These are phyloP conservation scores for Drosophila bocki DNA, from an alignment of 1,140 invertebrate genomes.

Conservation along the genomic window DNA sequence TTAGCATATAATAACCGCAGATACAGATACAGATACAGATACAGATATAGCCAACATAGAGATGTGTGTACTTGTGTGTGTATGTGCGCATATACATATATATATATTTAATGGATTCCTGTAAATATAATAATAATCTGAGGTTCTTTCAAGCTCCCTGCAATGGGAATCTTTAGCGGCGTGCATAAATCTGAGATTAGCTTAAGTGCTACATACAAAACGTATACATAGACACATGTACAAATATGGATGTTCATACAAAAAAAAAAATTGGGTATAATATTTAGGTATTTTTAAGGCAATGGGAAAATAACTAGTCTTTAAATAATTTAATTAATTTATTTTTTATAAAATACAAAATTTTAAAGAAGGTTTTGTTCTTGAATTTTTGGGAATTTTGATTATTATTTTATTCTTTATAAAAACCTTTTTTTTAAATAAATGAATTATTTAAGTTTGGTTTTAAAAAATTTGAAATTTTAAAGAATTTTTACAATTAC, in stretches of 20 bases:
- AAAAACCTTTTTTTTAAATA: no score
- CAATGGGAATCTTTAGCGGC: slow-evolving; percentile 19
- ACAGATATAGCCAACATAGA: slow-evolving; percentile 17
- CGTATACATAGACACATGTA: slow-evolving; percentile 10
- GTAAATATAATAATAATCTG: slow-evolving; percentile 60
- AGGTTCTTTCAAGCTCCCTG: slow-evolving; percentile 6
- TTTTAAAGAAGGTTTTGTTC: not conserved
- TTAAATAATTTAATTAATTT: not conserved
- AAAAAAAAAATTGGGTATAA: slow-evolving; percentile 21
- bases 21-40: slow-evolving; percentile 1
- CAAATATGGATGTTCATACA: slow-evolving; percentile 15
- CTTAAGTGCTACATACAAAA: slow-evolving; percentile 57
- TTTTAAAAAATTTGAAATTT: not conserved
- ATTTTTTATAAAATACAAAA: not conserved
- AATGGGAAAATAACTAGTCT: not conserved
- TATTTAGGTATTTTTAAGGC: not conserved
- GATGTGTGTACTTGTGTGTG: not conserved
- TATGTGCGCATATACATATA: slow-evolving; percentile 20
- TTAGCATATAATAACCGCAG: slow-evolving; percentile 36
- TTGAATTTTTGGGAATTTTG: not conserved
- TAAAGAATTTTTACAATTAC: not conserved
- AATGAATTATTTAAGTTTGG: no score
- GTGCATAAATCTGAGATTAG: slow-evolving; percentile 51
- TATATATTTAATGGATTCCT: slow-evolving; percentile 66
- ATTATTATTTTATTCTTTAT: not conserved